A percentile compares a stretch with the other conserved stretches of the same genome.
These are phyloP conservation scores for Danaus melanippus DNA, from an alignment of 1,140 invertebrate species.

Conservation along the genomic window DNA sequence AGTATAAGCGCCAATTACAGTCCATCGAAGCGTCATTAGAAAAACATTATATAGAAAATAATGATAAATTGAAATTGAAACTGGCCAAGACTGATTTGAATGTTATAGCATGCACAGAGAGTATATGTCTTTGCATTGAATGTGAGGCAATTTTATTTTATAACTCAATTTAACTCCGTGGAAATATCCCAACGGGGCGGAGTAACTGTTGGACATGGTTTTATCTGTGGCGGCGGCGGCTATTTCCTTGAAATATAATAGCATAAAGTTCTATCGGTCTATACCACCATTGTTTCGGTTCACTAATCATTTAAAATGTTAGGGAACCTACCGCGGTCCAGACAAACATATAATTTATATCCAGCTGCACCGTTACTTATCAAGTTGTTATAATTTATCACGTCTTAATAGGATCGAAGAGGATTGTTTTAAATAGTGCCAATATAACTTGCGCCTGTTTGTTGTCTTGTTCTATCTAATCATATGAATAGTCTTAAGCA, in stretches of 20 bases:
- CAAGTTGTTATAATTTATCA: slow-evolving; percentile 29
- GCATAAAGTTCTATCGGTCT: slow-evolving; percentile 28
- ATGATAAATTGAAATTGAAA: too few relatives aligned
- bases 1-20: too few relatives aligned
- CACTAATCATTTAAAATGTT: slow-evolving; percentile 38
- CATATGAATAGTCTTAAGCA: too few relatives aligned
- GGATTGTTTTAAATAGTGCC: slow-evolving; percentile 13
- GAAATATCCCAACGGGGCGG: slow-evolving; percentile 21
- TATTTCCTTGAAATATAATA: slow-evolving; percentile 32
- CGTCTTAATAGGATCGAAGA: slow-evolving; percentile 35
- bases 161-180: slow-evolving; percentile 25
- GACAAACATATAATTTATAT: slow-evolving; percentile 47
- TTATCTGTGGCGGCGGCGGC: slow-evolving; percentile 24
- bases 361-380: slow-evolving; percentile 38
- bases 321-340: slow-evolving; percentile 42
- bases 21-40: too few relatives aligned
- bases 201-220: slow-evolving; percentile 23
- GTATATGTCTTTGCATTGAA: too few relatives aligned
- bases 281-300: slow-evolving; percentile 23
- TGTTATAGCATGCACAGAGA: too few relatives aligned
- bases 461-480: too few relatives aligned
- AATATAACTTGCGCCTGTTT: too few relatives aligned
- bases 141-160: slow-evolving; percentile 21
- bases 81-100: slow-evolving; percentile 9
- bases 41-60: background rate